A percentile compares a stretch with the other conserved stretches of the same genome.
Conservation (phyloP, 2,113 vertebrate species). For the Accipiter virgatus region DNA sequence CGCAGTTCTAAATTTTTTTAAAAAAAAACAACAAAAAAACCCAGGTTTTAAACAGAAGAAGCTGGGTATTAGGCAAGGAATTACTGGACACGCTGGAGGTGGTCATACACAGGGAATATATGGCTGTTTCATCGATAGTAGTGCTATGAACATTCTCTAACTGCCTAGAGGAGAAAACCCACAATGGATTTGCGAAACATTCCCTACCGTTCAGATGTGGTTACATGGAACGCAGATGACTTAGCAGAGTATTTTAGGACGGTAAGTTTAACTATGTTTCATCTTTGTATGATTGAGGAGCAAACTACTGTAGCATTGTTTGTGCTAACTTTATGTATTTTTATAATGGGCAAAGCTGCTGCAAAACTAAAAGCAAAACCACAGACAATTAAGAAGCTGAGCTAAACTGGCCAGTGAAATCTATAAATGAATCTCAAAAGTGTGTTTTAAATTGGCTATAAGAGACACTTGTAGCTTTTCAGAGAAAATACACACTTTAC, state of each 20-base stretch:
- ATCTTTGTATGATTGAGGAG: neutral
- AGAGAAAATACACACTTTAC: neutral
- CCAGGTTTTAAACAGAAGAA: neutral
- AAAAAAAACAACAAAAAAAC: neutral
- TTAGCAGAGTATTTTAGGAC: constrained; percentile 84
- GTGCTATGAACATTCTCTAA: neutral
- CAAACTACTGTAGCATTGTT: neutral
- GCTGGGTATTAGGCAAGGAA: neutral
- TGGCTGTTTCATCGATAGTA: neutral
- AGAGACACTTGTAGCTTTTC: neutral
- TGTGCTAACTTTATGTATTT: neutral
- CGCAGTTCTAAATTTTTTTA: neutral
- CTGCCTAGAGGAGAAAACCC: neutral
- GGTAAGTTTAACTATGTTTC: constrained; percentile 53
- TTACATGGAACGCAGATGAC: constrained; percentile 78
- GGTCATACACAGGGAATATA: neutral
- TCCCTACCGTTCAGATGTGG: constrained; percentile 82
- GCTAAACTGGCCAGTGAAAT: neutral
- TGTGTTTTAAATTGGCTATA: neutral
- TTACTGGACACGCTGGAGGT: neutral
- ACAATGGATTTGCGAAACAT: constrained; percentile 80
- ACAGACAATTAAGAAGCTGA: neutral
- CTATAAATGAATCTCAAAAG: neutral
- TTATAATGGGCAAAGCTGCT: neutral
- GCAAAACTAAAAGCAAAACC: neutral